Evolutionary conservation across 2,113 vertebrate genomes (phyloP), one percentile per base, ranked within the genome.

Genomic region (Crotalus viridis): DNA sequence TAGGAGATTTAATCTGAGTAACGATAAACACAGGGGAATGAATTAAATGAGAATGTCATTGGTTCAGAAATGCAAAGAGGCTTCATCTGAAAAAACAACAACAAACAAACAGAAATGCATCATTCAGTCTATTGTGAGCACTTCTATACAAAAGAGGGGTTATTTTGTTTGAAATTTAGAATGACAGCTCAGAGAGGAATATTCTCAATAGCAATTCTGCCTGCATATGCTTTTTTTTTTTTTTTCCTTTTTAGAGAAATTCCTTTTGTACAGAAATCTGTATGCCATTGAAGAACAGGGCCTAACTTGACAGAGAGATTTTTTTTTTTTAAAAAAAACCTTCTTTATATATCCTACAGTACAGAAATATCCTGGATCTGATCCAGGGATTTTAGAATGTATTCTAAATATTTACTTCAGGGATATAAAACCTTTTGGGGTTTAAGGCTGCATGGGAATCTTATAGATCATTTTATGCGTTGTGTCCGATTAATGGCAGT

Each of bases 141-240:
- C 85, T 48, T 43, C n/a, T 74, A 88, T 59, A 87, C 81, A 89
- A 91, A 94, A 89, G 85, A 94, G 57, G 92, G 61, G 85, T 92
- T 94, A 92, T 94, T 91, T 93, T 90, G 90, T 93, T 92, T 93
- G 88, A 54, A 92, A 94, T 87, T 48, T 54, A 88, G 90, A 93
- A 90, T 92, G 52, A 93, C 90, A 94, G 90, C 90, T 93, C 59
- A 15, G 88, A 92, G 88, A 93, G 46, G n/a, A 89, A 88, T 92
- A 94, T 90, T 94, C 93, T 89, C 93, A 94, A 33, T 89, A 92
- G 93, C 89, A 91, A 92, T 90, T 92, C 89, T 92, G 85, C 61
- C 52, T 85, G 89, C 52, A 90, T 85, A 94, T 90, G 85, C 81
- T 90, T 39, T 13, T 43, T 54, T 28, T 46, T 46, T 48, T 46